phyloP scores from a whole-genome alignment of 2,113 vertebrate genomes.

The Chloropsis hardwickii region DNA sequence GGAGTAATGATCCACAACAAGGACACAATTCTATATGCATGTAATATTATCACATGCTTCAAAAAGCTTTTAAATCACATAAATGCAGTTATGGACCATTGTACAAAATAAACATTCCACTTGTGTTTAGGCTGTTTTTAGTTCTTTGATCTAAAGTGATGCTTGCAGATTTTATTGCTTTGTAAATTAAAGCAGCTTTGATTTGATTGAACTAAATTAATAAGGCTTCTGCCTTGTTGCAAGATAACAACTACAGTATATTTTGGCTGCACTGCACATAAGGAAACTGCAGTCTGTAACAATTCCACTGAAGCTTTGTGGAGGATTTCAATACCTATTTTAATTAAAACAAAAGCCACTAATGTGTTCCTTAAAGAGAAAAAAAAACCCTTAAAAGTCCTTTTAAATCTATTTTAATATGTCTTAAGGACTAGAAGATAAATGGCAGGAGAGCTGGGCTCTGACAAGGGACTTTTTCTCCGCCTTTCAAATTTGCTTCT shows the following conservation, averaged over 20 bases:
- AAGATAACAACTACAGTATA: conserved; percentile 68
- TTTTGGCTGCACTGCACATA: conserved; percentile 55
- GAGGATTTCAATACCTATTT: conserved; percentile 82
- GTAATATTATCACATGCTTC: conserved; percentile 81
- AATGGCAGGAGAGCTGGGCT: conserved; percentile 16
- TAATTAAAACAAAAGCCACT: conserved; percentile 83
- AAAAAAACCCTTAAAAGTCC: conserved; percentile 54
- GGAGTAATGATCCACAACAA: conserved; percentile 87
- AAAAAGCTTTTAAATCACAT: conserved; percentile 86
- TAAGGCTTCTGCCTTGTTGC: conserved; percentile 75
- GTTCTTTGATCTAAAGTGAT: conserved; percentile 76
- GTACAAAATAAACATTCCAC: conserved; percentile 89
- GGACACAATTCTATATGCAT: conserved; percentile 83
- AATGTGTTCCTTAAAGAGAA: conserved; percentile 75
- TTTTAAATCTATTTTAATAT: conserved; percentile 80
- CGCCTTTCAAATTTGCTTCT: background rate
- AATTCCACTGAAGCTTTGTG: conserved; percentile 75
- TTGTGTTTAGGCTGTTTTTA: conserved; percentile 79
- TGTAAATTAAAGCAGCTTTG: conserved; percentile 78
- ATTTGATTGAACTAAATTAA: conserved; percentile 84
- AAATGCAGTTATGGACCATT: conserved; percentile 87
- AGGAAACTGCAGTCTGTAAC: conserved; percentile 72
- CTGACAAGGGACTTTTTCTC: conserved; percentile 54
- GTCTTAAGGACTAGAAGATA: conserved; percentile 80
- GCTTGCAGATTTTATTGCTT: conserved; percentile 76